These are phyloP conservation scores for Malurus leucopterus DNA, from an alignment of 2,797 vertebrate species.

Conservation along the genomic window DNA sequence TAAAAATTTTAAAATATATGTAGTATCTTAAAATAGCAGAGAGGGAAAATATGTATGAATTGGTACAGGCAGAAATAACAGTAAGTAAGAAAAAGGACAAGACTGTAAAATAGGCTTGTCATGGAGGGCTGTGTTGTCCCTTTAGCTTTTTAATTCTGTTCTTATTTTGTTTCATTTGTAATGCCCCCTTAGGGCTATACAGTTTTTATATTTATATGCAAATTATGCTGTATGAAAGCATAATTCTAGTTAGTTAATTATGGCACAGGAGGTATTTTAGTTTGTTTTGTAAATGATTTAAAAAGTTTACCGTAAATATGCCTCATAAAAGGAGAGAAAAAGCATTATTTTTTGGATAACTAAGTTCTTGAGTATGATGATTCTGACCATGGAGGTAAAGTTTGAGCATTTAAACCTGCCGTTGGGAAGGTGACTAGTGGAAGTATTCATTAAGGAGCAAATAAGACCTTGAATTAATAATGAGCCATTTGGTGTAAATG, in stretches of 20 bases:
- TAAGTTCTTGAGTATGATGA: neutral
- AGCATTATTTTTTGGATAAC: neutral
- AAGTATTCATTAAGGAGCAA: conserved; percentile 50
- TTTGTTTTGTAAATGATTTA: conserved; percentile 35
- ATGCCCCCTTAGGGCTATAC: conserved; percentile 13
- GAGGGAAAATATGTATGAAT: neutral
- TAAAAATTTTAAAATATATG: neutral
- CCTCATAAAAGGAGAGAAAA: neutral
- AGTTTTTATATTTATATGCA: conserved; percentile 50
- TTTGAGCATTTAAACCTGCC: neutral
- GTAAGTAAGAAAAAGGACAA: neutral
- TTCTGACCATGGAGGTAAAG: neutral
- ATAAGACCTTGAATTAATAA: conserved; percentile 61
- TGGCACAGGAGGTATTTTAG: neutral
- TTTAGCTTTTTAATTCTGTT: conserved; percentile 15
- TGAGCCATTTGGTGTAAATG: conserved; percentile 50
- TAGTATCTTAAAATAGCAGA: neutral
- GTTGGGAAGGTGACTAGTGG: conserved; percentile 19
- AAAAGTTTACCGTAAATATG: conserved; percentile 14
- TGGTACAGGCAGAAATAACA: neutral
- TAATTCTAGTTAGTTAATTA: conserved; percentile 44
- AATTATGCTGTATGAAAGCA: conserved; percentile 8
- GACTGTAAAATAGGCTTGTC: neutral
- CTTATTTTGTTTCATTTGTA: neutral
- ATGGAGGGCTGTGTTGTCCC: neutral